phyloP scores from a whole-genome alignment of 2,797 vertebrate genomes.

The Ceyx erithaca region DNA sequence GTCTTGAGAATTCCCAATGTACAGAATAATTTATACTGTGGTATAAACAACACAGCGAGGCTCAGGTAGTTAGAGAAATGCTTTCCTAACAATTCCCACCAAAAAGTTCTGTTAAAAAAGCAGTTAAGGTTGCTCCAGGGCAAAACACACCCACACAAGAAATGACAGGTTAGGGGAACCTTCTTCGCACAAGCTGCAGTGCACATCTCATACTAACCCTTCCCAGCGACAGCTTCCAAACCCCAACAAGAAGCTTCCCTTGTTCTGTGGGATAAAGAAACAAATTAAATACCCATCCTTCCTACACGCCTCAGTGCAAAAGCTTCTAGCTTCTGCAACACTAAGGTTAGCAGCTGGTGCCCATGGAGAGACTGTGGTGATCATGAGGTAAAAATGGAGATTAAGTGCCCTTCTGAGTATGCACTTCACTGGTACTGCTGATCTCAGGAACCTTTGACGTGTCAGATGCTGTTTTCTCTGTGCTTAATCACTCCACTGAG shows the following conservation, averaged over 20 bases:
- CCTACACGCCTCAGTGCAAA: neutral
- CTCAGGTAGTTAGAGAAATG: slow-evolving; percentile 46
- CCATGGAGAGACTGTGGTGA: neutral
- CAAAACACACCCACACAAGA: slow-evolving; percentile 69
- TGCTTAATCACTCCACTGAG: neutral
- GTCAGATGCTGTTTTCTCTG: neutral
- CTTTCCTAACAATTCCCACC: slow-evolving; percentile 66
- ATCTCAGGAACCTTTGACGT: neutral
- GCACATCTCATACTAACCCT: slow-evolving; percentile 21
- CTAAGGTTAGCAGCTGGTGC: neutral
- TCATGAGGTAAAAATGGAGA: neutral
- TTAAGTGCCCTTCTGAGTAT: neutral
- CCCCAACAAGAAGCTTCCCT: slow-evolving; percentile 36
- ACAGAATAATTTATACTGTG: slow-evolving; percentile 39
- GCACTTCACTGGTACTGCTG: neutral
- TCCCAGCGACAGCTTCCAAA: slow-evolving; percentile 52
- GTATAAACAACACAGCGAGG: slow-evolving; percentile 3
- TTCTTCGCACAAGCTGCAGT: slow-evolving; percentile 22
- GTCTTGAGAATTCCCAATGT: slow-evolving; percentile 44
- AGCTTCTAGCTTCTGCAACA: neutral
- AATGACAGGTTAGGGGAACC: slow-evolving; percentile 62
- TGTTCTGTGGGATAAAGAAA: slow-evolving; percentile 20
- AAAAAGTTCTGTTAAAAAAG: slow-evolving; percentile 58
- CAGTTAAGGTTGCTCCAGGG: slow-evolving; percentile 65
- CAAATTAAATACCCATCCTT: neutral